Conservation (phyloP, 2,888 invertebrate genomes). For the Tenthredo livida region DNA sequence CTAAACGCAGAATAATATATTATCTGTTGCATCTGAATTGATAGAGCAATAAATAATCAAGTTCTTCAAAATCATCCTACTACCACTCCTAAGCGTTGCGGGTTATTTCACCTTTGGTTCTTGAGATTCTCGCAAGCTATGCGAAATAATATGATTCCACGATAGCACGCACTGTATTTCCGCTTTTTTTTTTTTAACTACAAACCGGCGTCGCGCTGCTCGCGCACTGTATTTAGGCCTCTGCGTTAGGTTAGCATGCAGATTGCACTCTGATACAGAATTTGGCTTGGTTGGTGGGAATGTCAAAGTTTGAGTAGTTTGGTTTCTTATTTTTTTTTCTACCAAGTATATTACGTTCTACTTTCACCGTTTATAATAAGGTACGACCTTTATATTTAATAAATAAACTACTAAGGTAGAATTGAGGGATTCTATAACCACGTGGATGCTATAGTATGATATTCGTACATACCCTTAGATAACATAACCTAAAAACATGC, state of each 20-base stretch:
- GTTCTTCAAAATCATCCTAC: too few relatives aligned
- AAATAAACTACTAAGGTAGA: background rate
- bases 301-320: slow-evolving; percentile 3
- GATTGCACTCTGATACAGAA: background rate
- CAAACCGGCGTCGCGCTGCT: background rate
- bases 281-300: background rate
- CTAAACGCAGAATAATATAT: too few relatives aligned
- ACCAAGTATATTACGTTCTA: background rate
- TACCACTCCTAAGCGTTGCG: too few relatives aligned
- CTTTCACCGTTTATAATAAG: background rate
- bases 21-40: too few relatives aligned
- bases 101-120: too few relatives aligned
- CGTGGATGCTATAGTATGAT: background rate
- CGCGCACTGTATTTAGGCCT: background rate
- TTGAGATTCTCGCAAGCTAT: too few relatives aligned
- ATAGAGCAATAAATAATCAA: too few relatives aligned
- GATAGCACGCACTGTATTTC: background rate
- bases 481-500: slow-evolving; percentile 14
- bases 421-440: background rate
- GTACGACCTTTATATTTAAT: background rate
- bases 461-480: background rate
- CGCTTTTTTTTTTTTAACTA: background rate
- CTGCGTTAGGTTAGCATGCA: background rate
- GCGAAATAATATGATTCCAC: too few relatives aligned
- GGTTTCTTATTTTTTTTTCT: background rate